Evolutionary conservation across 2,113 vertebrate species (phyloP).

Genomic region (Sinocyclocheilus anophthalmus): DNA sequence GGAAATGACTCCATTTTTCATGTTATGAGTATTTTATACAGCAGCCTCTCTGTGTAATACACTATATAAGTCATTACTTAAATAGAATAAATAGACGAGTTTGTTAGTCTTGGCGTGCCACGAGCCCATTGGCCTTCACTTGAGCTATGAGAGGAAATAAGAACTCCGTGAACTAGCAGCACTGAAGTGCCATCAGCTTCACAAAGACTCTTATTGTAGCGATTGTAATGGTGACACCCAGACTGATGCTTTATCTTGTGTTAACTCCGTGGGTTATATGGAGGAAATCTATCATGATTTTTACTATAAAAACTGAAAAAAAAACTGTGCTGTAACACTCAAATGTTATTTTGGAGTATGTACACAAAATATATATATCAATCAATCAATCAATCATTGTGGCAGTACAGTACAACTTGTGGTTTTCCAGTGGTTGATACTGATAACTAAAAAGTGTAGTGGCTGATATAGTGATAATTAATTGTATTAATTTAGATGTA

Average conservation of each 20-base stretch:
- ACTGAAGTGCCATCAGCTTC: constrained; percentile 11
- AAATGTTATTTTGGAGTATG: neutral
- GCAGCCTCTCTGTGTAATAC: constrained; percentile 53
- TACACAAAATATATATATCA: no score
- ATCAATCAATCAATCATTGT: no score
- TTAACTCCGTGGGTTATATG: neutral
- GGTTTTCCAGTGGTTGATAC: neutral
- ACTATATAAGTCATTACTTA: constrained; percentile 56
- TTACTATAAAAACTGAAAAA: neutral
- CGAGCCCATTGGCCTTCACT: constrained; percentile 36
- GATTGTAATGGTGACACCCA: neutral
- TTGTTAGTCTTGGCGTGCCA: constrained; percentile 47
- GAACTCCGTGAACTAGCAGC: neutral
- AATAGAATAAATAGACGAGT: constrained; percentile 54
- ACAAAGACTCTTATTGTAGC: neutral
- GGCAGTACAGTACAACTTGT: no score
- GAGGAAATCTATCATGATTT: neutral
- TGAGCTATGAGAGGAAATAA: constrained; percentile 34
- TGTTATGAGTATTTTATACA: constrained; percentile 61
- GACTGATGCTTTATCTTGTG: constrained; percentile 30
- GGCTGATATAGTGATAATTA: neutral
- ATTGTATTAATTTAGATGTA: neutral
- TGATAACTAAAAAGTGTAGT: neutral
- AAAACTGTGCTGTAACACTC: neutral
- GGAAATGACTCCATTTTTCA: constrained; percentile 71